Conservation (phyloP, 2,113 vertebrate species). For the Engystomops pustulosus region DNA sequence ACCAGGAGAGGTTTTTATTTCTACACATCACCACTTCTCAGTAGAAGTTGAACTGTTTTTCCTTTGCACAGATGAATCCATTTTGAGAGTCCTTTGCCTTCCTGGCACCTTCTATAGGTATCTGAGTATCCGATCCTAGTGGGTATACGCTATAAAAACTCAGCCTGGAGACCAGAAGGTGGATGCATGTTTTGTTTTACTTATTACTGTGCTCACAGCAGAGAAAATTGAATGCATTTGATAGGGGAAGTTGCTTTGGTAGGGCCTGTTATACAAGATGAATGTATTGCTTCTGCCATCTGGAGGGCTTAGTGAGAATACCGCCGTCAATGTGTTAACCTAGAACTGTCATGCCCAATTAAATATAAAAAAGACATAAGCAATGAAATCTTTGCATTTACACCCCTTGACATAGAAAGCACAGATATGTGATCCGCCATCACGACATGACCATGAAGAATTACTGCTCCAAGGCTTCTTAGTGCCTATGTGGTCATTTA, state of each 20-base stretch:
- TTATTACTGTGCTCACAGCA: conserved; percentile 39
- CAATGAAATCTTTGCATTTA: conserved; percentile 19
- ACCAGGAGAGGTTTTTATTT: conserved; percentile 1
- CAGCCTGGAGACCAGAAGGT: conserved; percentile 39
- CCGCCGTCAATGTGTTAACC: conserved; percentile 47
- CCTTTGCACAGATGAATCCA: conserved; percentile 35
- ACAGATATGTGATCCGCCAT: conserved; percentile 12
- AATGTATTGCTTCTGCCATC: conserved; percentile 61
- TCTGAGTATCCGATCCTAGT: conserved; percentile 1
- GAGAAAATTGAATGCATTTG: conserved; percentile 56
- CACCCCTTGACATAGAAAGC: conserved; percentile 4
- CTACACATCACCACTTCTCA: conserved; percentile 14
- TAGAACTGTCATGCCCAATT: conserved; percentile 55
- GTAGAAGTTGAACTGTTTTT: conserved; percentile 17
- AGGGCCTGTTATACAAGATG: conserved; percentile 33
- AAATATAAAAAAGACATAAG: conserved; percentile 40
- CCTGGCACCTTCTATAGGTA: conserved; percentile 16
- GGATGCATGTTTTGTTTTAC: conserved; percentile 19
- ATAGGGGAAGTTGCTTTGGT: conserved; percentile 27
- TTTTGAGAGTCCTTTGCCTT: conserved; percentile 37
- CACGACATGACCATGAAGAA: neutral
- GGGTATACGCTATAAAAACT: conserved; percentile 41
- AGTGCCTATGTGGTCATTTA: too few species aligned
- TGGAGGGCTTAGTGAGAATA: conserved; percentile 60
- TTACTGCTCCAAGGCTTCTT: too few species aligned